Base-by-base conservation (phyloP, 30 jellyfish, hydroid and myxozoan species). In the Kudoa iwatai region DNA sequence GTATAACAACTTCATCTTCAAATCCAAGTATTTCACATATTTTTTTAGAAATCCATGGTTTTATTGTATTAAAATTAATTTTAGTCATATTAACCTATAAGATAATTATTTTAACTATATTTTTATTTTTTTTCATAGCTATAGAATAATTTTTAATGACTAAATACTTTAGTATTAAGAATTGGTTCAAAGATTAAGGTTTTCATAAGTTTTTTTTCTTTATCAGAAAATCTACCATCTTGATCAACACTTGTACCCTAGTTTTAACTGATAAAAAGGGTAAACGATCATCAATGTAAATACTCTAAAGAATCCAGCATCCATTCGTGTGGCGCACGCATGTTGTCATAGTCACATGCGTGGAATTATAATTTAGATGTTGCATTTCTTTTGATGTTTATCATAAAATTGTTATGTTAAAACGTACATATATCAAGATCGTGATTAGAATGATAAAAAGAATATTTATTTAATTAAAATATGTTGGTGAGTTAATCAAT, bases 211-310 rank as follows among this genome's bases (percentile, higher is more conserved):
- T 65, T 65, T 56, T 65, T 65, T 28, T 65, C 60, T 45, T 58
- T 57, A 60, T 65, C 62, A 2, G 89, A 52, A 43, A 65, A 65
- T 23, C 89, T 51, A 44, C 79, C 45, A 56, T 65, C 89, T 52
- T 65, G 89, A 31, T 57, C 89, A 1, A 79, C 66, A 21, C 65
- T 57, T 33, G 89, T 65, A 21, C 89, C 89, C 88, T 64, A 36
- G 15, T 43, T 23, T 17, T n/a, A 16, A 15, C 48, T 42, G 20
- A n/a, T 6, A 36, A 12, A 12, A n/a, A n/a, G n/a, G n/a, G n/a
- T n/a, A n/a, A n/a, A n/a, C n/a, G n/a, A n/a, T n/a, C n/a, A n/a
- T n/a, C n/a, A 17, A 9, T 20, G 4, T 18, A 23, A 51, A 34
- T 33, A 53, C 67, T 31, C 67, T 44, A 34, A 53, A 53, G 67